phyloP scores from a whole-genome alignment of 2,888 invertebrate species.

The Ganaspis brasiliensis region DNA sequence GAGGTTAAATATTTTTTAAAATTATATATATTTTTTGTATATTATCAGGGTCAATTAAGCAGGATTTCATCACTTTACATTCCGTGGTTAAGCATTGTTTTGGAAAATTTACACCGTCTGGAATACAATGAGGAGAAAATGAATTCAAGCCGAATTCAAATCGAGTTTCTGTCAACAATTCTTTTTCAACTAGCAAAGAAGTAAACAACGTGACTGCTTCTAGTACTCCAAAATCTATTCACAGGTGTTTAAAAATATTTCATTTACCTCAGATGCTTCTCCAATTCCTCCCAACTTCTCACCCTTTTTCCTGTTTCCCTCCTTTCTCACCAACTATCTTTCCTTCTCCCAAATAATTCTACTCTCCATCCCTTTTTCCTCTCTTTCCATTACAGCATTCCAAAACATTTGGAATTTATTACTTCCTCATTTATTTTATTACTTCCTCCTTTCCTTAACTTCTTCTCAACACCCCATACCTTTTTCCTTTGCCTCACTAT shows the following conservation, averaged over 20 bases:
- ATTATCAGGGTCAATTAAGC: constrained; percentile 86
- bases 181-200: constrained; percentile 83
- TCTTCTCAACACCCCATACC: no score
- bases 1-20: no score
- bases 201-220: constrained; percentile 68
- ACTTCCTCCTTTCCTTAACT: no score
- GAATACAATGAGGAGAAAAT: constrained; percentile 77
- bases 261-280: constrained; percentile 19
- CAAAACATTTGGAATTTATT: no score
- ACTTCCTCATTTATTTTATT: no score
- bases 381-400: no score
- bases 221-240: constrained; percentile 75
- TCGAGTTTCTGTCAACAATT: constrained; percentile 83
- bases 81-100: constrained; percentile 93
- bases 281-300: no score
- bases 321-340: no score
- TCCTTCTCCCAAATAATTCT: no score
- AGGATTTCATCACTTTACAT: constrained; percentile 95
- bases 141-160: constrained; percentile 79
- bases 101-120: constrained; percentile 93
- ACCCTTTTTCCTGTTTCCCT: no score
- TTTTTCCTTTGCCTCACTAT: no score
- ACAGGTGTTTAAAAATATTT: constrained; percentile 64
- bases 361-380: no score
- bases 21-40: constrained; percentile 37